Evolutionary conservation across 2,888 invertebrate genomes (phyloP).

Genomic region (Chaetogeoica ovagalla): DNA sequence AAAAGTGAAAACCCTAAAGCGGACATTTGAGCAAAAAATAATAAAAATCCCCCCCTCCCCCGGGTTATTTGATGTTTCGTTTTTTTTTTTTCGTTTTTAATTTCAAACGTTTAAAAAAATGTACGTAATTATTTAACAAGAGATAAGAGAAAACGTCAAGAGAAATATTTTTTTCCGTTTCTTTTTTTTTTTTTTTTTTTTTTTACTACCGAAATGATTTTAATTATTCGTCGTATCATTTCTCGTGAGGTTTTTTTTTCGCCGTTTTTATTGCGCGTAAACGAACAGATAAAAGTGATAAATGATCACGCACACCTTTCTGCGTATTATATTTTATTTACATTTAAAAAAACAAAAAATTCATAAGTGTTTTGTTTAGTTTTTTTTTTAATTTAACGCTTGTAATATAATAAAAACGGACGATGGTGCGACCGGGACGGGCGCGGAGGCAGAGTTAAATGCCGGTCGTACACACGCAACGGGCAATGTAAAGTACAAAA

Average conservation of each 20-base stretch:
- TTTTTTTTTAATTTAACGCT: conserved; percentile 34
- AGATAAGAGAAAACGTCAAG: not conserved
- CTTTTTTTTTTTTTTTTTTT: not conserved
- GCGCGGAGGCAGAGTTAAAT: conserved; percentile 6
- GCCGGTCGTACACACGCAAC: conserved; percentile 16
- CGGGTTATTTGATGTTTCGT: no score
- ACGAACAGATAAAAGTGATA: conserved; percentile 11
- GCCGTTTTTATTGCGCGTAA: not conserved
- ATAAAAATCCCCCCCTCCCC: no score
- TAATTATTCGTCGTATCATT: not conserved
- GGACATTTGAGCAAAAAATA: no score
- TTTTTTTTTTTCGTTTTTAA: no score
- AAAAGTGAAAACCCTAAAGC: no score
- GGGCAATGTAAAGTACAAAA: not conserved
- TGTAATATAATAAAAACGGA: conserved; percentile 19
- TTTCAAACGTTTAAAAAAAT: no score
- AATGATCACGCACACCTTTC: conserved; percentile 10
- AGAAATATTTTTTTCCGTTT: not conserved
- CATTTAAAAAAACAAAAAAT: conserved; percentile 21
- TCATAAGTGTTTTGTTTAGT: conserved; percentile 28
- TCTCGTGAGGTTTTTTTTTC: conserved; percentile 5
- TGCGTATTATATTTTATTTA: conserved; percentile 6
- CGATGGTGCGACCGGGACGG: not conserved
- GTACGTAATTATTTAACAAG: no score
- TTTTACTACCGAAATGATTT: not conserved